Evolutionary conservation across 2,888 invertebrate genomes (phyloP).

Genomic region (Alentia gelatinosa): DNA sequence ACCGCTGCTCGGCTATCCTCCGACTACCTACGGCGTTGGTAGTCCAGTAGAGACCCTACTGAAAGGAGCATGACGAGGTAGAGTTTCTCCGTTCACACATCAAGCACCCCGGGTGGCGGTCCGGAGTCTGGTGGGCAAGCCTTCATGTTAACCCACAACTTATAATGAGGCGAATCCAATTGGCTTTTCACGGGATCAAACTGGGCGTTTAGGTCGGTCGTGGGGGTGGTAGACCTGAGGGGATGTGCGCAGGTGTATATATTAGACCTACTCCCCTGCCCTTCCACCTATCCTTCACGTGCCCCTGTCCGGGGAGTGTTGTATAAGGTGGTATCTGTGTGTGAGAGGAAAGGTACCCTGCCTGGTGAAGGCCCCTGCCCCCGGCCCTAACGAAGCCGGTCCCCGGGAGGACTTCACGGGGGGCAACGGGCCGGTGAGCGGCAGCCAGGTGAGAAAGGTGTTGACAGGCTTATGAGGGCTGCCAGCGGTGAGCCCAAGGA

Average conservation of each 20-base stretch:
- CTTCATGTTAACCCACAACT: neutral
- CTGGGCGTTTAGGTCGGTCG: neutral
- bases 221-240: neutral
- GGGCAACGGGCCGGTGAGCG: neutral
- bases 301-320: too few relatives aligned
- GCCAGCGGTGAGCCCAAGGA: neutral
- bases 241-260: neutral
- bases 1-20: too few relatives aligned
- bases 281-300: too few relatives aligned
- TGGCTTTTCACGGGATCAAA: neutral
- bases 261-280: too few relatives aligned
- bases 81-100: neutral
- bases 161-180: slow-evolving; percentile 24
- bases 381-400: neutral
- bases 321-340: too few relatives aligned
- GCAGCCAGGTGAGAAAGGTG: neutral
- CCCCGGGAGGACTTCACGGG: neutral
- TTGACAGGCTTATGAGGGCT: neutral
- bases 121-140: neutral
- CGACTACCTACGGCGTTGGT: too few relatives aligned
- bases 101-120: neutral
- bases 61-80: neutral
- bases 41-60: neutral
- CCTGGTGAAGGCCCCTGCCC: neutral
- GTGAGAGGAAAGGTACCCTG: too few relatives aligned